Evolutionary conservation across 2,113 vertebrate species (phyloP), one percentile per base, ranked within the genome.

Genomic region (Myanophis thanlyinensis): DNA sequence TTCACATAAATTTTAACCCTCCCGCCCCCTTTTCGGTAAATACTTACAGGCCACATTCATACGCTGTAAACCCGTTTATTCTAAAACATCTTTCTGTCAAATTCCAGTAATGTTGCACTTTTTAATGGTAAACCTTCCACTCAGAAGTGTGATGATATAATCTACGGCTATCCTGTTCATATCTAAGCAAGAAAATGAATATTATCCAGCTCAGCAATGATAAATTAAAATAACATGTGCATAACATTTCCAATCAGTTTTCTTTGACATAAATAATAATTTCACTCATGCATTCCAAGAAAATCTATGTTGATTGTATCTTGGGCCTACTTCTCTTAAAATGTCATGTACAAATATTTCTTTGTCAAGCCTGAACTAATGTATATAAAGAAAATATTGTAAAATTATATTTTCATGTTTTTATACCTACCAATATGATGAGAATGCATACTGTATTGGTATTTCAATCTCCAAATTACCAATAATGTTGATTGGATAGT

Each of bases 351-450:
- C 93, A 89, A 93, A 94, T 95, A 95, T 97, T 97, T 95, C 96
- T 96, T 97, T 97, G 97, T 98, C 96, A 97, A 98, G 97, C 97
- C 97, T 97, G 96, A 98, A 97, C 94, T 97, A 93, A 97, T 98
- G 97, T 98, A 98, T 97, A 98, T 98, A 98, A 97, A 95, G 97
- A 96, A 97, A 98, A 98, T 97, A 97, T 96, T 98, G 98, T 98
- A 98, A 98, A 98, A 95, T 97, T 98, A 98, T 98, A 98, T 98
- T 98, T 98, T 98, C 98, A 97, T 98, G 98, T 98, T 98, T 98
- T 98, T 98, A 98, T 98, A 98, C 97, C 96, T 96, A 97, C 95
- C 93, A 90, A 98, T 96, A 97, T 96, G 96, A 96, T 96, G 96
- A 96, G 94, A 97, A 96, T 96, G 98, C 96, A 94, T 97, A 97